Base-by-base conservation (phyloP, 2,113 vertebrate genomes). In the Sorex fumeus region DNA sequence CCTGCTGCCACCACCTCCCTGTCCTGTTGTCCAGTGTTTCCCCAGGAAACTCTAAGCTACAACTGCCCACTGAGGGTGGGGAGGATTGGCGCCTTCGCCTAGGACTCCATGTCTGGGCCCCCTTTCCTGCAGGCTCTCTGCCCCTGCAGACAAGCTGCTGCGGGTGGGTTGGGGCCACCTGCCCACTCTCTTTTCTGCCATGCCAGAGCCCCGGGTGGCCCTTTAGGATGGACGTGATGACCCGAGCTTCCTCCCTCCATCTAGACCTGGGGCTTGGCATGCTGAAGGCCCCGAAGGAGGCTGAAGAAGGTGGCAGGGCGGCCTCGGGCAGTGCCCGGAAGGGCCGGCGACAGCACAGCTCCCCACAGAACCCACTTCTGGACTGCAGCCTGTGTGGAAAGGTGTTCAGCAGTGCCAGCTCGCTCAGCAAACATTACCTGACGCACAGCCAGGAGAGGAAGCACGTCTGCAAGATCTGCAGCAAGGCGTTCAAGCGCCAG, bases 371-470 rank as follows among this genome's bases (percentile, higher is more conserved):
- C 57, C 40, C 91, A 0, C 90, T 92, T 6, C 91, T 97, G 83
- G 95, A 97, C 60, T 98, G 98, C 95, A 96, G 91, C 36, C 94
- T 97, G 27, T 98, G 98, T 0, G 96, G 96, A 71, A 98, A 98
- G 93, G 95, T 97, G 81, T 98, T 98, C 88, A 93, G 96, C 91
- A 98, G 96, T 0, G 92, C 95, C 91, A 97, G 97, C 4, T 96
- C 97, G 0, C 97, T 98, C 27, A 98, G 97, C 96, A 98, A 97
- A 87, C 98, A 98, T 92, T 96, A 97, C 66, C 94, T 98, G 91
- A 98, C 96, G 0, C 98, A 98, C 95, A 98, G 98, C 93, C 96
- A 97, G 92, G 96, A 98, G 16, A 90, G 98, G 70, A 97, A 97
- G 1, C 97, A 98, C 19, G 79, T 98, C 12, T 98, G 98, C 90